Evolutionary conservation across 2,797 vertebrate species (phyloP).

Genomic region (Propithecus deckenii): DNA sequence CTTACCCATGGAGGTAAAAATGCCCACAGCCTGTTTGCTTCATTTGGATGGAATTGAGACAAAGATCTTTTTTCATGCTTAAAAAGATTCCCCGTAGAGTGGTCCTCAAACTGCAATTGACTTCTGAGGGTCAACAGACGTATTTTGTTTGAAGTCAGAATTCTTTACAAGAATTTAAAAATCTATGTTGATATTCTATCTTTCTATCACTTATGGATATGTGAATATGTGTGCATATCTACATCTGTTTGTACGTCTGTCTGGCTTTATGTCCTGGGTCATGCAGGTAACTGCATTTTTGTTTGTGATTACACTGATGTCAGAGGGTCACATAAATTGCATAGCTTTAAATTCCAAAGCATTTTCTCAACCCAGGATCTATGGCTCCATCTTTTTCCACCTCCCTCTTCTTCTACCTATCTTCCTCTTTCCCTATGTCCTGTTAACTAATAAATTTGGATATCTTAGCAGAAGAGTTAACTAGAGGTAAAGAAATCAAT

Average conservation of each 20-base stretch:
- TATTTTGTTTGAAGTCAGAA: not conserved
- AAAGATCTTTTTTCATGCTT: not conserved
- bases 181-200: not conserved
- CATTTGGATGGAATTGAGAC: not conserved
- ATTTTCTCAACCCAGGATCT: not conserved
- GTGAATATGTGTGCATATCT: not conserved
- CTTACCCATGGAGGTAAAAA: not conserved
- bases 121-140: not conserved
- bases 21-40: not conserved
- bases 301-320: not conserved
- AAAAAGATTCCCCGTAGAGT: too few species aligned
- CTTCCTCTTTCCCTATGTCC: not conserved
- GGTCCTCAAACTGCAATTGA: not conserved
- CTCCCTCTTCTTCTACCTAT: not conserved
- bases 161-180: not conserved
- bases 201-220: not conserved
- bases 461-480: not conserved
- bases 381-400: accelerated
- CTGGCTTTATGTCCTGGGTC: not conserved
- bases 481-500: too few species aligned
- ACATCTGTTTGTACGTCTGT: not conserved
- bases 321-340: not conserved
- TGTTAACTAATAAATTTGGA: not conserved
- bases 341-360: not conserved
- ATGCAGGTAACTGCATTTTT: not conserved